phyloP scores from a whole-genome alignment of 1,140 invertebrate species.

The Microplitis demolitor region DNA sequence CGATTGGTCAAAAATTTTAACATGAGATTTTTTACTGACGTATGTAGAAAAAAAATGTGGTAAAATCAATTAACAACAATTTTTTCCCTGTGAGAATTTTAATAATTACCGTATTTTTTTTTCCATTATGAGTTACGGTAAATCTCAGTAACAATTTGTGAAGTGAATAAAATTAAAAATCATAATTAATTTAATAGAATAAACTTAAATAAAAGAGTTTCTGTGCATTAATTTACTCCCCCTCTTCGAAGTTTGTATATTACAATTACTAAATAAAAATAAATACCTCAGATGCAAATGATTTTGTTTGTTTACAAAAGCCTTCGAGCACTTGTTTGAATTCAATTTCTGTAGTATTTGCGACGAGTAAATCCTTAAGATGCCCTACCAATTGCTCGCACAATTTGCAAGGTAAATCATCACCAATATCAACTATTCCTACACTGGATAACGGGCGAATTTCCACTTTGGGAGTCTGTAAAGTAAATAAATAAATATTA shows the following conservation, averaged over 20 bases:
- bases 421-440: slow-evolving; percentile 62
- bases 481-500: not conserved
- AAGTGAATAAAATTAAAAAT: too few species aligned
- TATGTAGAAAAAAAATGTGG: too few species aligned
- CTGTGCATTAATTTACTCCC: too few species aligned
- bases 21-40: too few species aligned
- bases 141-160: too few species aligned
- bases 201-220: too few species aligned
- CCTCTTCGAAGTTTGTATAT: not conserved
- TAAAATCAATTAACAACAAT: too few species aligned
- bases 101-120: too few species aligned
- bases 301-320: slow-evolving; percentile 78
- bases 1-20: too few species aligned
- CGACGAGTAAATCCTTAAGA: slow-evolving; percentile 76
- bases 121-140: too few species aligned
- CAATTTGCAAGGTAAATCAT: slow-evolving; percentile 82
- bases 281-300: slow-evolving; percentile 62
- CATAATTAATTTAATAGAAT: too few species aligned
- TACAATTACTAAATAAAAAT: slow-evolving; percentile 1
- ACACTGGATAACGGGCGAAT: slow-evolving; percentile 64
- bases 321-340: slow-evolving; percentile 79
- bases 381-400: slow-evolving; percentile 82
- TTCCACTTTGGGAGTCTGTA: slow-evolving; percentile 56
- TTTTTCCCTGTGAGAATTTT: too few species aligned
- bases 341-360: slow-evolving; percentile 85